Base-by-base conservation (phyloP, 2,888 invertebrate genomes). In the Poecilus cupreus region DNA sequence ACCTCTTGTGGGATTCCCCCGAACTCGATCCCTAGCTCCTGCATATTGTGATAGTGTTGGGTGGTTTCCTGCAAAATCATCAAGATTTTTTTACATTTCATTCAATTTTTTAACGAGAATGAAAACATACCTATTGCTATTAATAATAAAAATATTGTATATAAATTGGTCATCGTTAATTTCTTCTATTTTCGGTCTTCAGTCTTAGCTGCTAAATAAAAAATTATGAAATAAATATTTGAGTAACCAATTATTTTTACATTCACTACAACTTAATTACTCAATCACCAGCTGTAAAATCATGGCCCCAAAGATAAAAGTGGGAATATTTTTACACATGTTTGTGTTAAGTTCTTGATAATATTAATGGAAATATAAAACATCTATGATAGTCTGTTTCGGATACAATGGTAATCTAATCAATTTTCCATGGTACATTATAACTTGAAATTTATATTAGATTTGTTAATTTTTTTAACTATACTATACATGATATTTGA, bases 1-100 rank as follows among this genome's bases (percentile, higher is more conserved):
- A 88, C 88, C 88, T 87, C 87, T 87, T 51, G 85, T 83, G 10
- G 87, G 86, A 82, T 85, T 86, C 75, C 86, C 86, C 70, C 86
- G 80, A 80, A 85, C 83, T 82, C 87, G 80, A 60, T 86, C 86
- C 81, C 85, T 84, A 16, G 84, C 83, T 83, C 86, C 85, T 81
- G 75, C 81, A 81, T 75, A 81, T 32, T 81, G 81, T 75, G 81
- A 74, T 43, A 51, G 24, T 16, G 46, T 64, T 3, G 37, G 49
- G 24, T 72, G 16, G 20, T 80, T 26, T 49, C 81, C 81, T 81
- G 32, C 16, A 79, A 49, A 60, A 64, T 46, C 22, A 64, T 16
- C 39, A n/a, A n/a, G 2, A 20, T 39, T 18, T 20, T n/a, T 39
- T 37, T n/a, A 77, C n/a, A 54, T 39, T 77, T 20, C 18, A 37